Percentiles rank a stretch among this genome's conserved stretches.
Evolutionary conservation across 2,797 vertebrate genomes (phyloP).

Genomic region (Phoxinus dragarum): DNA sequence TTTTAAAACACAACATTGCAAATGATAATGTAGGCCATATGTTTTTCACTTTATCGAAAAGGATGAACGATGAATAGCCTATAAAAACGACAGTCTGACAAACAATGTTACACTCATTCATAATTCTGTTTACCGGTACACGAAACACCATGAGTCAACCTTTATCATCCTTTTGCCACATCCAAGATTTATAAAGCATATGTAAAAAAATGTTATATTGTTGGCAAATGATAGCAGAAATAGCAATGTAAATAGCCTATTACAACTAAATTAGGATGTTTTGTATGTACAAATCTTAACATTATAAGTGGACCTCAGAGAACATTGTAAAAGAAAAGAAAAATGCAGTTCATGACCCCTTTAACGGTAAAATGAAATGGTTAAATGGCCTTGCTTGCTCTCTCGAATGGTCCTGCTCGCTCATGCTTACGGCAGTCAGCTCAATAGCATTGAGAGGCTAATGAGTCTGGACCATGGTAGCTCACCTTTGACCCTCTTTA

Average conservation of each 20-base stretch:
- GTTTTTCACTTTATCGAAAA: neutral
- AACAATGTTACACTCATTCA: neutral
- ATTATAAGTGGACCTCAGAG: neutral
- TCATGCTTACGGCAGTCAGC: constrained; percentile 21
- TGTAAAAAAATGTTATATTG: no score
- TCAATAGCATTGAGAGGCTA: constrained; percentile 17
- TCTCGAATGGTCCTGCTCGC: constrained; percentile 6
- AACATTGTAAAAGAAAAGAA: neutral
- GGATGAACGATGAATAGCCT: neutral
- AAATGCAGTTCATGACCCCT: neutral
- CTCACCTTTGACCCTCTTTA: constrained; percentile 39
- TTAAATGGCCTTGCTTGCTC: constrained; percentile 30
- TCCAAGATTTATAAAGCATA: no score
- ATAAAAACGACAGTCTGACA: neutral
- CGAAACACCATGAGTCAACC: neutral
- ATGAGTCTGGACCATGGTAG: constrained; percentile 25
- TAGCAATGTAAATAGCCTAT: neutral
- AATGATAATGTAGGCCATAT: neutral
- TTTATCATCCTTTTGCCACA: no score
- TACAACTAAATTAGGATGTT: neutral
- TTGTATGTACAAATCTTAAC: neutral
- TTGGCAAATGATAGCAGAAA: no score
- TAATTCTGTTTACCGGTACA: no score
- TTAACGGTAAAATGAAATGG: constrained; percentile 27
- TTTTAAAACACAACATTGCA: neutral